Evolutionary conservation across 2,113 vertebrate species (phyloP), one percentile per base, ranked within the genome.

Genomic region (Festucalex cinctus): DNA sequence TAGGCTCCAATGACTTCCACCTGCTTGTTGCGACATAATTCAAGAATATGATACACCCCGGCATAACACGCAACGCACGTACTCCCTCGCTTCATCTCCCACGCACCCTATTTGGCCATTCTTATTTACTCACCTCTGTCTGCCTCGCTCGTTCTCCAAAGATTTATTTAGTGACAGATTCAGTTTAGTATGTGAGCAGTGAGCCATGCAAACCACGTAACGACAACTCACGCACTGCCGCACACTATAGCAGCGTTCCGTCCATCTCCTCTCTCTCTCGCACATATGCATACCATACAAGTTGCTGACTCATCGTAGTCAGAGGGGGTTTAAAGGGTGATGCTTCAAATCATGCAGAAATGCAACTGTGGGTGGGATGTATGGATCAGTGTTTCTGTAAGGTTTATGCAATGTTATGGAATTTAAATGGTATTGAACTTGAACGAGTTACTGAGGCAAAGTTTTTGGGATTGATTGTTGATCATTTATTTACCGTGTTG

Each of bases 141-240:
- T 81, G 46, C 65, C 64, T 51, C 66, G 53, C 46, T 65, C 64
- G 43, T 81, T 61, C 74, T 65, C 61, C 61, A 32, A 43, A 75
- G 88, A 92, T 91, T 91, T 91, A 92, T 89, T 83, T 87, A 14
- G 90, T 92, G 91, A 75, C 83, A 61, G 79, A 43, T 82, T 75
- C 69, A 69, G 83, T 91, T 88, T 89, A 92, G 87, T 90, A 88
- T 65, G 92, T 92, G 91, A 77, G 81, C 84, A 66, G 71, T 85
- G 90, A 91, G 89, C 77, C 67, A 66, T 71, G 78, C 68, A 83
- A 88, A 89, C 86, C 87, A 85, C 83, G 81, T 90, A 84, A 88
- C 91, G 90, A 91, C 90, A 90, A 87, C 82, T 83, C 80, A 68
- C 78, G 65, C 81, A 69, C 83, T n/a, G 80, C 83, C 77, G 79